Evolutionary conservation across 2,113 vertebrate species (phyloP), one percentile per base, ranked within the genome.

Genomic region (Microcebus ravelobensis): DNA sequence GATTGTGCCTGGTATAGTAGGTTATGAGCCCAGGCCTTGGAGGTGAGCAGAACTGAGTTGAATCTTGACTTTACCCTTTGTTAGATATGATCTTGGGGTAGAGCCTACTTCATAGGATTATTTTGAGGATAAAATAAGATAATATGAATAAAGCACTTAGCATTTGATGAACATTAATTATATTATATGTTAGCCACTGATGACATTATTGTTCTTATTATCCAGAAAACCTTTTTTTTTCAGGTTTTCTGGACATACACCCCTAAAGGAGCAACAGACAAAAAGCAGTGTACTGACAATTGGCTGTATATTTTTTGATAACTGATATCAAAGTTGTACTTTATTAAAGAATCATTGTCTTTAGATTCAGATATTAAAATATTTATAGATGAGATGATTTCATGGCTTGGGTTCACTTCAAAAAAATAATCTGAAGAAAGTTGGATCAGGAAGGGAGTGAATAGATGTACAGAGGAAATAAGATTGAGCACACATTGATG

Each of bases 341-440:
- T 84, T 36, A 87, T 76, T 90, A 59, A 92, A 90, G 50, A 92
- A 36, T 48, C 36, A 11, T 91, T n/a, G 0, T 68, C 12, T 57
- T 92, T 82, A 80, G 76, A 94, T 87, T 96, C 52, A 74, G 12
- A n/a, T 68, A 79, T 27, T 86, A 42, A 84, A 31, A 61, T 88
- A 96, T 73, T 55, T 79, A 59, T n/a, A 94, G 77, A 80, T 85
- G 29, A 91, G 34, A 55, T 80, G 29, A 52, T 12, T 96, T 93
- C 48, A 42, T 77, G 18, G 50, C 42, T 85, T 73, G 17, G 21
- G 87, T 67, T 94, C 84, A 25, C 59, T 96, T 94, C 39, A 74
- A 68, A 92, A 74, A 68, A 92, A 82, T 90, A 55, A 65, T 76
- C 36, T n/a, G 8, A 10, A 68, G 85, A 96, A 36, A 57, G 80